Evolutionary conservation across 2,888 invertebrate genomes (phyloP), one percentile per base, ranked within the genome.

Genomic region (Trisateles emortualis): DNA sequence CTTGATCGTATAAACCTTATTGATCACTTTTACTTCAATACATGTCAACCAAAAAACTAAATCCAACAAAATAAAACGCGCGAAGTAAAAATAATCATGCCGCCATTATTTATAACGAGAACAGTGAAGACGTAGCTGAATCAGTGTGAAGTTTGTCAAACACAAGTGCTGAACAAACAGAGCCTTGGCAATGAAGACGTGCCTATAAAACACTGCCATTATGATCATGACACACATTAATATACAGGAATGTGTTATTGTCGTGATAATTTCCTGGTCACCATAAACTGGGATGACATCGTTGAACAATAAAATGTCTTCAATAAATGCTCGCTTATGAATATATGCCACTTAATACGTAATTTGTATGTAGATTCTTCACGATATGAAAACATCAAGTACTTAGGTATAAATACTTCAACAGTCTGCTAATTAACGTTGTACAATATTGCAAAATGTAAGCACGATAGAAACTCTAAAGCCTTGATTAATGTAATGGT

Each of bases 231-330:
- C 81, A 75, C 77, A 72, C 74, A 68, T 65, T 83, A 81, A 81
- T 83, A 81, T 81, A 81, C 78, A 81, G 81, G 86, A 83, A 88
- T 87, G 86, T 76, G 70, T 79, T 72, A 74, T 69, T 74, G 77
- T 71, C 76, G 64, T 75, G 60, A 72, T 70, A 66, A 80, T 81
- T 86, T 89, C 87, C 86, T 82, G 79, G 72, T 85, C 83, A 78
- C 87, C 87, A 76, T 78, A 75, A 70, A 78, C 76, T 78, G 67
- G 76, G 62, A 50, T 57, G 52, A 68, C 72, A 64, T 66, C 60
- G 62, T 72, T 64, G 73, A 59, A 61, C 64, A 68, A 74, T 78
- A 65, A 36, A 63, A 64, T 57, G 57, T 58, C 51, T 64, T 69
- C 44, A 53, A 55, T 52, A 56, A 38, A 60, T 53, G 52, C 49